phyloP scores from a whole-genome alignment of 2,888 invertebrate genomes.

The Dasypogon diadema region DNA sequence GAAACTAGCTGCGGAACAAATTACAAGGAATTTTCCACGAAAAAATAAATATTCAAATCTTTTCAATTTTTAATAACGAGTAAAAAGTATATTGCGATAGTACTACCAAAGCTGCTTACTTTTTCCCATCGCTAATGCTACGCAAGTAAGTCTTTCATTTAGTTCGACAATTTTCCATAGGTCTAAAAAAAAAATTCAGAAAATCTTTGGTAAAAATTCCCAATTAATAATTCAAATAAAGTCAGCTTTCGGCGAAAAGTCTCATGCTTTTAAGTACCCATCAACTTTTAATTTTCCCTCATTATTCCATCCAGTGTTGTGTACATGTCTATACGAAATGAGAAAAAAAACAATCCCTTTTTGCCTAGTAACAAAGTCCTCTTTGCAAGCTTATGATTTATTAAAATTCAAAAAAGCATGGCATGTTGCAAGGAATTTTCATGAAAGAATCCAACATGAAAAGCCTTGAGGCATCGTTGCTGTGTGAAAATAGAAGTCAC shows the following conservation, averaged over 20 bases:
- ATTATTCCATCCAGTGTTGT: slow-evolving; percentile 38
- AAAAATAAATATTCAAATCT: too few species aligned
- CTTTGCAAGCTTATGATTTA: slow-evolving; percentile 54
- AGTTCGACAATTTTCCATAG: too few species aligned
- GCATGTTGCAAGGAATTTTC: slow-evolving; percentile 52
- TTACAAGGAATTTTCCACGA: too few species aligned
- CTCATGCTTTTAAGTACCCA: background rate
- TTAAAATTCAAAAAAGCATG: slow-evolving; percentile 57
- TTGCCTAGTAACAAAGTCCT: slow-evolving; percentile 49
- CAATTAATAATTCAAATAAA: slow-evolving; percentile 40
- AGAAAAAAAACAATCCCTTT: slow-evolving; percentile 39
- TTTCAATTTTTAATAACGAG: too few species aligned
- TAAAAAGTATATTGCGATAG: too few species aligned
- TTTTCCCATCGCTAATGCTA: too few species aligned
- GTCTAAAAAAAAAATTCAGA: too few species aligned
- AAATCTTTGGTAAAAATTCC: background rate
- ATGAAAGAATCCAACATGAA: slow-evolving; percentile 48
- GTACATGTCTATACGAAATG: slow-evolving; percentile 38
- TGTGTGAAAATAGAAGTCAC: slow-evolving; percentile 48
- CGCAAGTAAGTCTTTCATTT: too few species aligned
- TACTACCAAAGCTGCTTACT: too few species aligned
- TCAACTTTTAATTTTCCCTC: slow-evolving; percentile 45
- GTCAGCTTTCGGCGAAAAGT: slow-evolving; percentile 7
- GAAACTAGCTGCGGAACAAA: too few species aligned
- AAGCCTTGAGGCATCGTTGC: slow-evolving; percentile 47